Evolutionary conservation across 2,797 vertebrate species (phyloP), one percentile per base, ranked within the genome.

Genomic region (Dryobates pubescens): DNA sequence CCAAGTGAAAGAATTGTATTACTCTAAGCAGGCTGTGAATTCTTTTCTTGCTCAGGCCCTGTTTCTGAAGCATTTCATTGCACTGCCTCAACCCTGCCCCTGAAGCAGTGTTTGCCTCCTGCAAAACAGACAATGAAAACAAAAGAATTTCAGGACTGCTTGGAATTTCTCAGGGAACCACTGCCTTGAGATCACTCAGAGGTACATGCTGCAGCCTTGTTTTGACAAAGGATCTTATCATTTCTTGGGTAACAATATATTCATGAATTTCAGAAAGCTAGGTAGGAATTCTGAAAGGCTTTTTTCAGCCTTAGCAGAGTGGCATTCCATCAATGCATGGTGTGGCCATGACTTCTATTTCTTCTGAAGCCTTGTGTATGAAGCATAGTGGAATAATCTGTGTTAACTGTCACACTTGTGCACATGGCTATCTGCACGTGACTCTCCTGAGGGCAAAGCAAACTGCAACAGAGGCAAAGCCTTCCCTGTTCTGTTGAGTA

Each of bases 101-200:
- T 19, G 41, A 58, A 76, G 62, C 80, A 73, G 6, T 5, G 1
- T 41, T 76, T 74, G 59, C 30, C 54, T 74, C 38, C 38, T 30
- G 24, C 71, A 53, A 70, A 77, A 71, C 0, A 54, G 22, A 54
- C 14, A 36, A 67, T 41, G n/a, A 20, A 49, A 90, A 86, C 38
- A 41, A 79, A 92, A 78, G 49, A 56, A 86, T 84, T 83, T 67
- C 70, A 70, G 29, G 41, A 17, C 26, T 47, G 74, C 70, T 56
- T 86, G 62, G 62, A 86, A 90, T 88, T 87, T 51, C 30, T 89
- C 47, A 72, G 22, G 49, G 74, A 80, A 36, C 56, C 75, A 80
- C 29, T 80, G 56, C 58, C 63, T 77, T 4, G 3, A 56, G 41
- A 8, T 36, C 54, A 85, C 34, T 79, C 74, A 74, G 43, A 81